Base-by-base conservation (phyloP, 2,797 vertebrate genomes). In the Linurgus olivaceus region DNA sequence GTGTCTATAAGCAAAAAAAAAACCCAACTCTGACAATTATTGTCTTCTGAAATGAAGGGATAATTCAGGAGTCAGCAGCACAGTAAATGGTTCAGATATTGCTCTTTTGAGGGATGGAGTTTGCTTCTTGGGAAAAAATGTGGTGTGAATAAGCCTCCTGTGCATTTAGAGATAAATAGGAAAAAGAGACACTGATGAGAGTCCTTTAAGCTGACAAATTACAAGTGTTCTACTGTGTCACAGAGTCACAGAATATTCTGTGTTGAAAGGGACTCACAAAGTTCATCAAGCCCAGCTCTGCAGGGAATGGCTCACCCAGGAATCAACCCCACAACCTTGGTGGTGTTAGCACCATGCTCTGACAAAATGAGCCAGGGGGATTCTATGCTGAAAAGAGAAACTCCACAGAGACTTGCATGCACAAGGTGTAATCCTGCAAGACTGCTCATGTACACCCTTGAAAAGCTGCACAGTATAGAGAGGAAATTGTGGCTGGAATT, bases 371-470 rank as follows among this genome's bases (percentile, higher is more conserved):
- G n/a, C 45, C 45, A 59, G 10, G 12, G 38, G 29, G 20, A 54
- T 12, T 16, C 13, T 33, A 24, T 7, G 26, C 2, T 33, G 24
- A 50, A 84, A 83, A 90, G 24, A 25, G 5, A 50, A 89, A 68
- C 17, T 63, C 31, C n/a, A 63, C n/a, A 74, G 21, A 85, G 51
- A 74, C 11, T 47, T 3, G 0, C 9, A 40, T 1, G 11, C 24
- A 9, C 44, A 17, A 75, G 5, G 1, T 8, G 2, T 45, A 67
- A 23, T 71, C 67, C 42, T 67, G 7, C 11, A 54, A 25, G 18
- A n/a, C 7, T 47, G 1, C 10, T 86, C 0, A 0, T 37, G 42
- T 15, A 61, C 14, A 35, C 21, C n/a, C 55, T 85, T 37, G 25
- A 54, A 77, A 83, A 83, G 6, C 13, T 83, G 23, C 3, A 3